Conservation (phyloP, 1,140 invertebrate genomes). For the Proales similis region DNA sequence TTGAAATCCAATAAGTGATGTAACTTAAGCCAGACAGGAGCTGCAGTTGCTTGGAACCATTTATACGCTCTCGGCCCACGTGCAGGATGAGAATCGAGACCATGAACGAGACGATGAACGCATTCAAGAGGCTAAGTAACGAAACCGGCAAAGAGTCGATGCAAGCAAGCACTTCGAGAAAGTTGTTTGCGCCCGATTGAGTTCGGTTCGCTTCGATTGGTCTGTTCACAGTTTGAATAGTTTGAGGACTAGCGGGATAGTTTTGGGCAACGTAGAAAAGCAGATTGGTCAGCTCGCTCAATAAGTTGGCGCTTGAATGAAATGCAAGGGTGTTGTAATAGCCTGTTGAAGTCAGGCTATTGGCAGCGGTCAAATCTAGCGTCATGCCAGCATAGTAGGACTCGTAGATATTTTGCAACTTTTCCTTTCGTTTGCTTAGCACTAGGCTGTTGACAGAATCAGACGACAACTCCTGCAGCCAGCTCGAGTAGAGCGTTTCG, state of each 20-base stretch:
- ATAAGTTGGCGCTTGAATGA: constrained; percentile 28
- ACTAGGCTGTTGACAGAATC: constrained; percentile 18
- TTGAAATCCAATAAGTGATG: constrained; percentile 53
- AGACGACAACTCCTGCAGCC: background rate
- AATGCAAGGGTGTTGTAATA: constrained; percentile 22
- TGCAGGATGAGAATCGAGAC: constrained; percentile 42
- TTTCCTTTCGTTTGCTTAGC: background rate
- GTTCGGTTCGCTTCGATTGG: constrained; percentile 21
- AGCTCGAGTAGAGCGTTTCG: background rate
- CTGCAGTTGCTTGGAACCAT: constrained; percentile 35
- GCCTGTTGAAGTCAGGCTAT: background rate
- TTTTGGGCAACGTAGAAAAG: background rate
- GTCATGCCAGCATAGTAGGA: constrained; percentile 20
- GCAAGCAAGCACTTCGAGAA: constrained; percentile 16
- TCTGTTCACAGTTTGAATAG: constrained; percentile 7
- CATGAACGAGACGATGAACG: constrained; percentile 17
- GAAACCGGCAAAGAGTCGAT: constrained; percentile 34
- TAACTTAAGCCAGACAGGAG: background rate
- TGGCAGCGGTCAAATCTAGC: constrained; percentile 12
- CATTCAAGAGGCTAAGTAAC: constrained; percentile 29
- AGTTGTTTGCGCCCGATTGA: constrained; percentile 23
- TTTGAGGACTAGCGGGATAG: background rate
- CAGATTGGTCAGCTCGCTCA: constrained; percentile 25
- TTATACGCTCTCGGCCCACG: constrained; percentile 43
- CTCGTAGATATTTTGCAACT: constrained; percentile 8